Evolutionary conservation across 2,888 invertebrate species (phyloP).

Genomic region (Philereme transversata): DNA sequence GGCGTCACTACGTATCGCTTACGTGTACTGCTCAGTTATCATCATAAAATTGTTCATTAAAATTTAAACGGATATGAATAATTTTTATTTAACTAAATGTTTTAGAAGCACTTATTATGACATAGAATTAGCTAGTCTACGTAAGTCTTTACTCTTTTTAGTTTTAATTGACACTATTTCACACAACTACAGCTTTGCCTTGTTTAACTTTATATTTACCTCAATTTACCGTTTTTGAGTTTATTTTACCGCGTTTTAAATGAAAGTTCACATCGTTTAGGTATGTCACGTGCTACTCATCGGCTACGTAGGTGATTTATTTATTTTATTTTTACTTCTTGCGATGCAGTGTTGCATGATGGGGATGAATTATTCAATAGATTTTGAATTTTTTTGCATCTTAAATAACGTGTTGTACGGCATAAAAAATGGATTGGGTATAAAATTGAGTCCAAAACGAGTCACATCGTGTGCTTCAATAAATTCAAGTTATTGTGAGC

Average conservation of each 20-base stretch:
- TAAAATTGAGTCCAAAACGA: constrained; percentile 3
- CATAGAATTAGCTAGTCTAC: neutral
- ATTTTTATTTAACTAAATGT: no score
- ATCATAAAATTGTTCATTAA: no score
- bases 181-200: neutral
- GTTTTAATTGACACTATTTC: neutral
- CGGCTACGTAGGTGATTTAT: neutral
- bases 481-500: neutral
- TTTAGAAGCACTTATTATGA: neutral
- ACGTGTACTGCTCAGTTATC: no score
- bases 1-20: no score
- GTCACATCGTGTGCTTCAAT: neutral
- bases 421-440: neutral
- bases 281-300: neutral
- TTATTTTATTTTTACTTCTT: constrained; percentile 1
- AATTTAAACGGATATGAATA: no score
- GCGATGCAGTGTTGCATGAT: constrained; percentile 5
- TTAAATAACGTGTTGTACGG: constrained; percentile 3
- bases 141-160: no score
- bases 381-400: constrained; percentile 9
- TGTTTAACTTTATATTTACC: neutral
- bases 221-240: neutral
- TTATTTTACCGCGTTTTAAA: neutral
- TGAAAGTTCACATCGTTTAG: neutral
- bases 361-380: constrained; percentile 16